phyloP scores from a whole-genome alignment of 1,140 invertebrate species.

The Globodera ellingtonae region DNA sequence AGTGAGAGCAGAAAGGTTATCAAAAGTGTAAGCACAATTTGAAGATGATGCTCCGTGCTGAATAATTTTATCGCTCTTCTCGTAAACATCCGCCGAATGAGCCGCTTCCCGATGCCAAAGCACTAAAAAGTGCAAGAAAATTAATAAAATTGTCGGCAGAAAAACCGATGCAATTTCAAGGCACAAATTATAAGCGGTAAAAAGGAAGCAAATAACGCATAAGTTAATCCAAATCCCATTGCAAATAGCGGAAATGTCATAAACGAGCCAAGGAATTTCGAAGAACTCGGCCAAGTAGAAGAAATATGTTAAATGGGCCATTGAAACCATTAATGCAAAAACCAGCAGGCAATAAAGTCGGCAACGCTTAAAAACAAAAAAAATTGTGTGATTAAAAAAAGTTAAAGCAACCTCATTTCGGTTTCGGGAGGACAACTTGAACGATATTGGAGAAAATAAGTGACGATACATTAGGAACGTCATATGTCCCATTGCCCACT shows the following conservation, averaged over 20 bases:
- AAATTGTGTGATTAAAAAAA: background rate
- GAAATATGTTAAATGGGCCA: slow-evolving; percentile 48
- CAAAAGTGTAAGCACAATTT: slow-evolving; percentile 39
- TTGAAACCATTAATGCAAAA: slow-evolving; percentile 44
- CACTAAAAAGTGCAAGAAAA: slow-evolving; percentile 10
- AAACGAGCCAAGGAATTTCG: slow-evolving; percentile 44
- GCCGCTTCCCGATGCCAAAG: slow-evolving; percentile 21
- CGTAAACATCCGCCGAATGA: slow-evolving; percentile 35
- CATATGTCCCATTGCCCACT: slow-evolving; percentile 51
- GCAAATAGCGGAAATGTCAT: slow-evolving; percentile 46
- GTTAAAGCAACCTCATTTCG: slow-evolving; percentile 25
- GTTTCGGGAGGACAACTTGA: background rate
- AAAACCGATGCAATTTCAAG: slow-evolving; percentile 10
- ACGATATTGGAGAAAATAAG: slow-evolving; percentile 39
- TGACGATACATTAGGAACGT: slow-evolving; percentile 45
- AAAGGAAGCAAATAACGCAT: slow-evolving; percentile 40
- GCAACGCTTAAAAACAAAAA: slow-evolving; percentile 30
- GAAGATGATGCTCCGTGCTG: slow-evolving; percentile 35
- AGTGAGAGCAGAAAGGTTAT: slow-evolving; percentile 36
- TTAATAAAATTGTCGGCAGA: background rate
- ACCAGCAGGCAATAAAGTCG: slow-evolving; percentile 31
- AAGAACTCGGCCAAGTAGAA: slow-evolving; percentile 44
- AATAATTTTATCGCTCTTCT: slow-evolving; percentile 24
- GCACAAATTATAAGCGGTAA: slow-evolving; percentile 23
- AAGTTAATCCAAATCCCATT: slow-evolving; percentile 52